Conservation (phyloP, 2,113 vertebrate genomes). For the Hyla sarda region DNA sequence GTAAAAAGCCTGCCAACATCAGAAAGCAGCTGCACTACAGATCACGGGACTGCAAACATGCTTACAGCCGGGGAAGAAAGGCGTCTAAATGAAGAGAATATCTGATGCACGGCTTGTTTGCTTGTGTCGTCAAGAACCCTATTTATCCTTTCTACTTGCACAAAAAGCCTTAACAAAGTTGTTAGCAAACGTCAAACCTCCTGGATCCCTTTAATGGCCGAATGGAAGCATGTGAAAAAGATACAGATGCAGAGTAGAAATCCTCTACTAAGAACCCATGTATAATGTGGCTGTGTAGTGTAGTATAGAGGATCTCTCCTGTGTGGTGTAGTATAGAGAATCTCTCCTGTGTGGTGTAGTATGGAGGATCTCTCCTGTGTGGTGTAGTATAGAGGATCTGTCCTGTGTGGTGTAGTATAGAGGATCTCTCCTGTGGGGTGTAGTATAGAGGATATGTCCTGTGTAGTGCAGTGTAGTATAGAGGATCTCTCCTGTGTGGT, state of each 20-base stretch:
- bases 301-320: too few species aligned
- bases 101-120: slow-evolving; percentile 39
- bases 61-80: slow-evolving; percentile 36
- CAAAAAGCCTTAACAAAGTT: slow-evolving; percentile 23
- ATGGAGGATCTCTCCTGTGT: too few species aligned
- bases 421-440: too few species aligned
- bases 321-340: too few species aligned
- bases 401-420: too few species aligned
- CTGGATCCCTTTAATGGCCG: neutral
- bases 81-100: slow-evolving; percentile 10
- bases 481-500: too few species aligned
- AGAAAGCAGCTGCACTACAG: slow-evolving; percentile 48
- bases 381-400: too few species aligned
- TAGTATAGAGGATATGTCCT: too few species aligned
- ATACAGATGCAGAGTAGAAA: neutral
- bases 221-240: neutral
- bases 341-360: too few species aligned
- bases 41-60: slow-evolving; percentile 46
- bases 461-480: too few species aligned
- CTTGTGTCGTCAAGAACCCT: slow-evolving; percentile 10
- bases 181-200: neutral
- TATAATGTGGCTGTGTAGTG: neutral
- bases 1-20: slow-evolving; percentile 53
- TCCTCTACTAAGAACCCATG: neutral
- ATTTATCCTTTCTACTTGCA: slow-evolving; percentile 23